A percentile compares a stretch with the other conserved stretches of the same genome.
Evolutionary conservation across 2,113 vertebrate species (phyloP).

Genomic region (Neodon shergylaensis): DNA sequence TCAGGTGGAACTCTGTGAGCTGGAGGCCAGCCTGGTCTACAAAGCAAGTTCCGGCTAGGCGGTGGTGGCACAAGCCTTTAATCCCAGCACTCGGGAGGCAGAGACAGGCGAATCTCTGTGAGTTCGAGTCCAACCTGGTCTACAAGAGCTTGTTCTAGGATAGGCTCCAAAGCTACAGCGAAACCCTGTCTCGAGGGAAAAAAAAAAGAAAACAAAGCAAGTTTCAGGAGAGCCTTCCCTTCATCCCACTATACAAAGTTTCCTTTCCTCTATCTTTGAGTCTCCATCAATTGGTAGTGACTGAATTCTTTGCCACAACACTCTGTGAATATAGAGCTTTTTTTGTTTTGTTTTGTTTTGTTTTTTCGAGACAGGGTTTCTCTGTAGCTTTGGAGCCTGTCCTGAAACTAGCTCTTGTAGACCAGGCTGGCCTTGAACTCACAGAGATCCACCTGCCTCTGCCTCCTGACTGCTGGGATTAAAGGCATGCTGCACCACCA

Average conservation of each 20-base stretch:
- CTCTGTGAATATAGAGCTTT: neutral
- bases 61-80: neutral
- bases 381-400: too few relatives aligned
- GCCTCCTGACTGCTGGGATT: too few relatives aligned
- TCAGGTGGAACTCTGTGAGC: neutral
- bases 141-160: neutral
- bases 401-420: too few relatives aligned
- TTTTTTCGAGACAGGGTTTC: neutral
- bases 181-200: too few relatives aligned
- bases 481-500: accelerated
- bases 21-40: neutral
- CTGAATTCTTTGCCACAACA: neutral
- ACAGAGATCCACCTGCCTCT: too few relatives aligned
- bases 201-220: too few relatives aligned
- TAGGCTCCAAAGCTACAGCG: too few relatives aligned
- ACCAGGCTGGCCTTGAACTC: too few relatives aligned
- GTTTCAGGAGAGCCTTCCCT: neutral
- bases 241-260: neutral
- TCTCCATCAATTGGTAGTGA: neutral
- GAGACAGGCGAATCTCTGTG: neutral
- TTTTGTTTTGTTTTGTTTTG: neutral
- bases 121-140: neutral
- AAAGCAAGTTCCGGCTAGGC: neutral
- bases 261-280: neutral
- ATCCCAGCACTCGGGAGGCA: neutral